Evolutionary conservation across 2,888 invertebrate genomes (phyloP), one percentile per base, ranked within the genome.

Genomic region (Adela reaumurella): DNA sequence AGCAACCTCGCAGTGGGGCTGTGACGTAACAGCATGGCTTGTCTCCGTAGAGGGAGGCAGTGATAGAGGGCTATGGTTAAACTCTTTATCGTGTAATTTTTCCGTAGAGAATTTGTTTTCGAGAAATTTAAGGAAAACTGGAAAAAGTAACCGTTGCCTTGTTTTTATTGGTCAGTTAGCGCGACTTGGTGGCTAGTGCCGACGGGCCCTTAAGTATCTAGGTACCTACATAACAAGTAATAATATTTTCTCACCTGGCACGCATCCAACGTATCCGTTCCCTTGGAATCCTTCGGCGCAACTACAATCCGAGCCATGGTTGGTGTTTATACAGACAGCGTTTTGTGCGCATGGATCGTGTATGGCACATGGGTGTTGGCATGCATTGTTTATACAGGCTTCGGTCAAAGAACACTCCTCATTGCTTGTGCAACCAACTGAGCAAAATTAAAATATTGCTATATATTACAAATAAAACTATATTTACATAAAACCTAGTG

Each of bases 251-350:
- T 70, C 81, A 92, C 92, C 90, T 82, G 86, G 85, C 56, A 85
- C 83, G 63, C 93, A 93, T 60, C 88, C 88, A 45, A 90, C 83
- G 60, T 89, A 89, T 61, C 92, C 92, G 62, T 93, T 91, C 64
- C 94, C 94, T 68, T 91, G 89, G 68, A 85, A 93, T 55, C 92
- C 92, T 69, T 92, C 90, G 45, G 84, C 82, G 63, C 94, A 94
- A 65, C 87, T 89, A 69, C 94, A 94, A 62, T 92, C 91, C 19
- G 90, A 88, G 56, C 88, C 89, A 64, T 94, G 94, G 61, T 92
- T 91, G 48, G 89, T 89, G 70, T 93, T 93, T 71, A 91, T 85
- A 76, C 94, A 94, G 56, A 90, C 84, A 49, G 93, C 92, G 66
- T 92, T 88, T 59, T 84, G 83, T 57, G 86, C 86, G 65, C 94